A percentile compares a stretch with the other conserved stretches of the same genome.
These are phyloP conservation scores for Arion vulgaris DNA, from an alignment of 1,140 invertebrate species.

Conservation along the genomic window DNA sequence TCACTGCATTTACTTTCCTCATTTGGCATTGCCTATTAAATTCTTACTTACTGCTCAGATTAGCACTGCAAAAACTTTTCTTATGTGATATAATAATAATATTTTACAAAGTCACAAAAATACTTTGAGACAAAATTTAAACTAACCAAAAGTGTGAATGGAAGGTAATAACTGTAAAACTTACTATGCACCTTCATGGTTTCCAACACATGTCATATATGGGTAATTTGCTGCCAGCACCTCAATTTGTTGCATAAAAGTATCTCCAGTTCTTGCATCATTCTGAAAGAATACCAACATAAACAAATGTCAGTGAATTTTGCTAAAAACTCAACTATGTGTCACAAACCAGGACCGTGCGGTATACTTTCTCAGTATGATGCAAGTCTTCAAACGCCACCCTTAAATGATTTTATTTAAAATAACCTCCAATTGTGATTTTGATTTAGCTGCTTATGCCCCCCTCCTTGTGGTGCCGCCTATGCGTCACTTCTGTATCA, in stretches of 20 bases:
- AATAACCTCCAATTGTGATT: no score
- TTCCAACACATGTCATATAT: constrained; percentile 72
- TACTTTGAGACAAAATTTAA: no score
- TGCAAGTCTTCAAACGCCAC: neutral
- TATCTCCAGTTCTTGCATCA: constrained; percentile 67
- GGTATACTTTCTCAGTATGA: neutral
- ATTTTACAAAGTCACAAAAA: no score
- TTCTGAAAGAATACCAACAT: constrained; percentile 49
- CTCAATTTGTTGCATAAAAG: constrained; percentile 71
- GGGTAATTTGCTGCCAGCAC: constrained; percentile 68
- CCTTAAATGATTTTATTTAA: no score
- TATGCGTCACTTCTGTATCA: no score
- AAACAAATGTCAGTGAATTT: neutral
- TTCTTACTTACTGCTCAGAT: no score
- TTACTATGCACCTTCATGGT: constrained; percentile 71
- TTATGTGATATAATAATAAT: no score
- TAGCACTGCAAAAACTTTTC: no score
- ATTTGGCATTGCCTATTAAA: no score
- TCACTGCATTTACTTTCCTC: no score
- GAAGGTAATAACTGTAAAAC: constrained; percentile 25
- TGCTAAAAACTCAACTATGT: neutral
- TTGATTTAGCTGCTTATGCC: neutral
- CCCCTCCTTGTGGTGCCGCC: neutral
- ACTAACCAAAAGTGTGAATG: no score
- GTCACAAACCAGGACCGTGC: neutral